Percentiles rank a stretch among this genome's conserved stretches.
Conservation (phyloP, 2,888 invertebrate species). For the Ceraclea dissimilis region DNA sequence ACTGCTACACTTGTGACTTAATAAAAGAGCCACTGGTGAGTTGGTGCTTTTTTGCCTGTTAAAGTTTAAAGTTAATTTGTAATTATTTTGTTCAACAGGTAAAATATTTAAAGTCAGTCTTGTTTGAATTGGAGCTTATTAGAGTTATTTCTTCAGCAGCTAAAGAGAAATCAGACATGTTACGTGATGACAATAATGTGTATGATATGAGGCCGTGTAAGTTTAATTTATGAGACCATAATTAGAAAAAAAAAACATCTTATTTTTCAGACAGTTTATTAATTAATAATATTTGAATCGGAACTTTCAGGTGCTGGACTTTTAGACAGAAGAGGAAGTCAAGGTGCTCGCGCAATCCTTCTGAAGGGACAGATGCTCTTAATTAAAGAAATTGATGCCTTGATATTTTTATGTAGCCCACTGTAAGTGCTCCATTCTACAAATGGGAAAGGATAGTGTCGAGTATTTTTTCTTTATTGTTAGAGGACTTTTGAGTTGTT, state of each 20-base stretch:
- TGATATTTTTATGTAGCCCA: conserved; percentile 83
- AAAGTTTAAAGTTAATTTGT: too few species aligned
- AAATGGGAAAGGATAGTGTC: too few species aligned
- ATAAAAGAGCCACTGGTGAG: too few species aligned
- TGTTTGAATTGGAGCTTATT: conserved; percentile 77
- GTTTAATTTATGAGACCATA: neutral
- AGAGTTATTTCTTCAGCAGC: conserved; percentile 39
- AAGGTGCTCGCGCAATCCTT: conserved; percentile 62
- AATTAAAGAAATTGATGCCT: conserved; percentile 69
- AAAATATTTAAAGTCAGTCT: conserved; percentile 69
- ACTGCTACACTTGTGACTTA: too few species aligned
- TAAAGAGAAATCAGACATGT: neutral
- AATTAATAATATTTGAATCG: too few species aligned
- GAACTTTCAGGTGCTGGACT: conserved; percentile 26
- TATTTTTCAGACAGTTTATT: too few species aligned
- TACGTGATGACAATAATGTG: conserved; percentile 19
- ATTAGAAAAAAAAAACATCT: neutral
- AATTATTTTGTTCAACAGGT: too few species aligned
- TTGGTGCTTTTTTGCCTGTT: too few species aligned
- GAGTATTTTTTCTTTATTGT: too few species aligned
- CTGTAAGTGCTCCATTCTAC: conserved; percentile 52
- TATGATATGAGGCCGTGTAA: conserved; percentile 23
- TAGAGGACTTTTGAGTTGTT: neutral
- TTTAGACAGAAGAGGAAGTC: conserved; percentile 53
- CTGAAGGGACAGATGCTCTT: conserved; percentile 82